These are phyloP conservation scores for Brevimyrus niger DNA, from an alignment of 2,113 vertebrate species.

Conservation along the genomic window DNA sequence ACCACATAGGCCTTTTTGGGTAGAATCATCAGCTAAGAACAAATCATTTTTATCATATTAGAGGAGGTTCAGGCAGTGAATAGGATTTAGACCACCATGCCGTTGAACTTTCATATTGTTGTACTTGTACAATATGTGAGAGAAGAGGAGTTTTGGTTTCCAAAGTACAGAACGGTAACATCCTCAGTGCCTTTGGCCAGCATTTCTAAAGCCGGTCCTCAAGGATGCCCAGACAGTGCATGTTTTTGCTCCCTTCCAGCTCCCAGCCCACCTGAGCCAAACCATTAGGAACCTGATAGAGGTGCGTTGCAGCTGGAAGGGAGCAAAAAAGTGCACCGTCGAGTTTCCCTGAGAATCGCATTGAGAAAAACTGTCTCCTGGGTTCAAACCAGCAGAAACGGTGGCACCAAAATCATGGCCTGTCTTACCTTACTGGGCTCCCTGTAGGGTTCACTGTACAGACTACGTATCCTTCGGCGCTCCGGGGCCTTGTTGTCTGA, in stretches of 20 bases:
- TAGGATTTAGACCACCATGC: background rate
- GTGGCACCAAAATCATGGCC: background rate
- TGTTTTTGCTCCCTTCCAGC: background rate
- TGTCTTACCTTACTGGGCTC: conserved; percentile 76
- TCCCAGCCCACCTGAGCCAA: background rate
- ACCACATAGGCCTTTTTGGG: background rate
- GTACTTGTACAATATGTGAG: background rate
- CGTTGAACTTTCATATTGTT: background rate
- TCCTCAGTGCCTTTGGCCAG: background rate
- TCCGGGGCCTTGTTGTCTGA: conserved; percentile 77
- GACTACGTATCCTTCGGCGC: conserved; percentile 87
- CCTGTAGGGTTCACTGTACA: conserved; percentile 85
- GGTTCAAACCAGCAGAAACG: background rate
- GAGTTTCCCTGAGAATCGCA: background rate
- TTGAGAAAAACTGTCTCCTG: background rate
- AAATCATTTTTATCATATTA: background rate
- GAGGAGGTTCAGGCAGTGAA: background rate
- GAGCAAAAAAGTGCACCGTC: background rate
- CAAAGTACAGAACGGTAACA: background rate
- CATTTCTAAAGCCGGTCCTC: background rate
- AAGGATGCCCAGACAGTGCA: background rate
- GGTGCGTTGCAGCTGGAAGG: background rate
- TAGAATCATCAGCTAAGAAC: background rate
- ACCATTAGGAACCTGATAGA: background rate
- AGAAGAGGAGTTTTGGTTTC: background rate